Conservation (phyloP, 2,797 vertebrate genomes). For the Cossypha dichroa region DNA sequence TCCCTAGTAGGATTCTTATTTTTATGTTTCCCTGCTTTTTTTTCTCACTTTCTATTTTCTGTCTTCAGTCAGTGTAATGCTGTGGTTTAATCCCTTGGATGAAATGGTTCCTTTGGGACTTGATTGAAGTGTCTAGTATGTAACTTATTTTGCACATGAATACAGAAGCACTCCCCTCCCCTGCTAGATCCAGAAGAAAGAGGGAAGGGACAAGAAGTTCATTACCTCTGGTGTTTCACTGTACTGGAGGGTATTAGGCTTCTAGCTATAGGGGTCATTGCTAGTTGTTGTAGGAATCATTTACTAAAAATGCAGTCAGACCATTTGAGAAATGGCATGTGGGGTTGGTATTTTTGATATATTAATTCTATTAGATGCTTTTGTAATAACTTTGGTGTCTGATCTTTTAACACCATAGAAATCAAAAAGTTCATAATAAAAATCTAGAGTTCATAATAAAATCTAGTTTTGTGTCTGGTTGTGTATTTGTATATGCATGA, state of each 20-base stretch:
- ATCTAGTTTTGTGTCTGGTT: background rate
- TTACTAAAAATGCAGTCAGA: slow-evolving; percentile 1
- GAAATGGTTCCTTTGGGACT: background rate
- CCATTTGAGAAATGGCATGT: background rate
- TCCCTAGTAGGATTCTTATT: background rate
- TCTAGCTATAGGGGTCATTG: background rate
- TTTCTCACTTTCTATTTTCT: background rate
- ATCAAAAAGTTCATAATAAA: background rate
- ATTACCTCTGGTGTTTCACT: background rate
- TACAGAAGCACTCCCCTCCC: background rate
- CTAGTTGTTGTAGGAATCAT: background rate
- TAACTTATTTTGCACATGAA: background rate
- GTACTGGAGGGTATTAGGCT: background rate
- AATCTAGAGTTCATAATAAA: background rate
- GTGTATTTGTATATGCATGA: background rate
- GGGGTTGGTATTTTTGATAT: background rate
- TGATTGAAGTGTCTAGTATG: background rate
- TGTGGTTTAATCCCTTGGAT: background rate
- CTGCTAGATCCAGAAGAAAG: background rate
- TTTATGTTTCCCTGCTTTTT: background rate
- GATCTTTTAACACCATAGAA: background rate
- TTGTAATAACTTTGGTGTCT: background rate
- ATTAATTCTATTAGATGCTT: background rate
- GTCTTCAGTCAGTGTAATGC: background rate
- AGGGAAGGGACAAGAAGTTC: background rate